phyloP scores from a whole-genome alignment of 2,113 vertebrate genomes.

The Zeus faber region DNA sequence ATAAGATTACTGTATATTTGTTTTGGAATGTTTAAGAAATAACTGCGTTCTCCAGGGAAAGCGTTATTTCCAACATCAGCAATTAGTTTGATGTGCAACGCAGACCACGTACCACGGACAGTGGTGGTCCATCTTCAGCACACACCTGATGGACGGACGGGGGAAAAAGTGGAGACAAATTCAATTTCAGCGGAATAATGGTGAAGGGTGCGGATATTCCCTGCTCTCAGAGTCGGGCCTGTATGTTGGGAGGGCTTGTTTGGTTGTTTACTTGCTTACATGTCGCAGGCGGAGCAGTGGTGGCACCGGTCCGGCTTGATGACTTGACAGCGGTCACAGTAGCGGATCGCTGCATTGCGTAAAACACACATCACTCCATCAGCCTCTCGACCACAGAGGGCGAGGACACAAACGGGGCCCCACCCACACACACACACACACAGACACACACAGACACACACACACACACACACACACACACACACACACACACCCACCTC shows the following conservation, averaged over 20 bases:
- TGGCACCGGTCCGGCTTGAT: slow-evolving; percentile 97
- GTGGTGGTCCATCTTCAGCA: slow-evolving; percentile 98
- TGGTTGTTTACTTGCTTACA: slow-evolving; percentile 74
- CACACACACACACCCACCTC: slow-evolving; percentile 70
- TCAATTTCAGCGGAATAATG: no score
- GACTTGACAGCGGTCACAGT: slow-evolving; percentile 93
- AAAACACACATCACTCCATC: slow-evolving; percentile 27
- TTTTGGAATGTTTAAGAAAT: no score
- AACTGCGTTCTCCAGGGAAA: no score
- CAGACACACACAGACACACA: neutral
- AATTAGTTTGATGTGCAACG: no score
- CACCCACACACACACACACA: no score
- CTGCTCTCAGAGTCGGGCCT: no score
- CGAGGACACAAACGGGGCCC: no score
- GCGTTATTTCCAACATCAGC: no score
- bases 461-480: no score
- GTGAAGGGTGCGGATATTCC: no score
- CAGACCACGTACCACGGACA: slow-evolving; percentile 88
- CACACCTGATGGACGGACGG: slow-evolving; percentile 74
- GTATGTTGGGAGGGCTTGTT: neutral
- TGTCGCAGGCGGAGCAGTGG: slow-evolving; percentile 95
- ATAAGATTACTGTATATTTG: neutral
- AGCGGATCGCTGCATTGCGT: slow-evolving; percentile 83
- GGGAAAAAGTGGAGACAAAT: neutral
- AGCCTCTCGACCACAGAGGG: no score